Base-by-base conservation (phyloP, 2,888 invertebrate genomes). In the Hoplodrina ambigua region DNA sequence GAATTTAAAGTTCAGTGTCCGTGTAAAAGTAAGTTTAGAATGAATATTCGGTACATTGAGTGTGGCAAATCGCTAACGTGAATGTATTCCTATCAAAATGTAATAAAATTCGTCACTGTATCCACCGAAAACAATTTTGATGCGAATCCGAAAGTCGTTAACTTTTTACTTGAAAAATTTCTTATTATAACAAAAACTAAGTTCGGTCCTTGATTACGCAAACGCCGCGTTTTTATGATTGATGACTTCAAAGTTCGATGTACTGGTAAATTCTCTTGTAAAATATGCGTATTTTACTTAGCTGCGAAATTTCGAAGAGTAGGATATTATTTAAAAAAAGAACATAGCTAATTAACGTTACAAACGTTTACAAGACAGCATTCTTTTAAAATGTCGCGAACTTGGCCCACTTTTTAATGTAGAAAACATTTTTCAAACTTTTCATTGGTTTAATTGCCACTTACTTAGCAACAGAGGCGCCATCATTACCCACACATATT, bases 211-310 rank as follows among this genome's bases (percentile, higher is more conserved):
- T 72, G 80, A 77, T 77, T 72, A 67, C 54, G 71, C 66, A 64
- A 80, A 76, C 65, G 44, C 46, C 63, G 33, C 25, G 65, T 71
- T 82, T 84, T 82, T 82, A 73, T 83, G 83, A 85, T 85, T 80
- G 73, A 83, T 80, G 85, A 75, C 69, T 66, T 71, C 53, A 62
- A 37, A 79, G 78, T 69, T 81, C 67, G 65, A 74, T 72, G 83
- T 71, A 69, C 85, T 68, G 59, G 50, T 59, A 58, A 56, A 69
- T 65, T 56, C 30, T 64, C 52, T 55, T 41, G 58, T 56, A 66
- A 41, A 69, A 66, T 58, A 56, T 20, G 15, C 54, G 20, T 25
- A 54, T 8, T 13, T 41, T 46, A 46, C 46, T 15, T 46, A 46
- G 46, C 46, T 46, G 15, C 5, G 11, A 5, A 46, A 17, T 46